Evolutionary conservation across 2,888 invertebrate species (phyloP).

Genomic region (Parapristionchus giblindavisi): DNA sequence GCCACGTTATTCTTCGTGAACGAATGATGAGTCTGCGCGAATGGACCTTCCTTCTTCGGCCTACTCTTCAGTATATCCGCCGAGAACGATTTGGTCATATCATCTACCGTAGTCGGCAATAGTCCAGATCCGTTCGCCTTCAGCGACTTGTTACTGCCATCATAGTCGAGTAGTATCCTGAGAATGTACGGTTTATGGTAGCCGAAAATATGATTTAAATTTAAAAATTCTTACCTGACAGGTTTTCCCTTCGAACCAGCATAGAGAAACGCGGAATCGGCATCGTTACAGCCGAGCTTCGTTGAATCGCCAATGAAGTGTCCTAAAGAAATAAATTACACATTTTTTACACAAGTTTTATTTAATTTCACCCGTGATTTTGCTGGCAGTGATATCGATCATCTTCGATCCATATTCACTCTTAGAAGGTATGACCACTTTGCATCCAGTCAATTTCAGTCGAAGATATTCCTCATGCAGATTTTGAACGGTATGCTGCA

Average conservation of each 20-base stretch:
- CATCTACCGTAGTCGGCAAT: neutral
- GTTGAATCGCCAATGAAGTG: constrained; percentile 40
- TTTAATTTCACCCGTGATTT: neutral
- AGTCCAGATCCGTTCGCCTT: neutral
- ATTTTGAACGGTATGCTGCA: constrained; percentile 48
- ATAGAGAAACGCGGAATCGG: constrained; percentile 40
- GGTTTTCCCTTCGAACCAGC: constrained; percentile 31
- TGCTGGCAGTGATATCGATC: constrained; percentile 22
- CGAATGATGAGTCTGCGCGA: constrained; percentile 50
- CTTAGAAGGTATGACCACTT: constrained; percentile 24
- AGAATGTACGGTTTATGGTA: neutral
- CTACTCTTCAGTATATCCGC: constrained; percentile 46
- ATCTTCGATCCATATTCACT: constrained; percentile 20
- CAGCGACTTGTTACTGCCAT: constrained; percentile 36
- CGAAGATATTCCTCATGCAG: constrained; percentile 60
- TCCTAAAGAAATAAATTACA: constrained; percentile 41
- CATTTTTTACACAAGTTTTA: neutral
- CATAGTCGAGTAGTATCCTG: constrained; percentile 31
- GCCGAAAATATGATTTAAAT: neutral
- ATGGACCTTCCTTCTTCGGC: constrained; percentile 57
- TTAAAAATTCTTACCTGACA: constrained; percentile 7
- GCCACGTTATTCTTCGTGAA: constrained; percentile 39
- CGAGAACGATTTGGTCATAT: constrained; percentile 43
- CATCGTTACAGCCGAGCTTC: constrained; percentile 35
- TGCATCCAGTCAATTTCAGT: constrained; percentile 47